phyloP scores from a whole-genome alignment of 2,113 vertebrate genomes.

The Polypterus bichir region DNA sequence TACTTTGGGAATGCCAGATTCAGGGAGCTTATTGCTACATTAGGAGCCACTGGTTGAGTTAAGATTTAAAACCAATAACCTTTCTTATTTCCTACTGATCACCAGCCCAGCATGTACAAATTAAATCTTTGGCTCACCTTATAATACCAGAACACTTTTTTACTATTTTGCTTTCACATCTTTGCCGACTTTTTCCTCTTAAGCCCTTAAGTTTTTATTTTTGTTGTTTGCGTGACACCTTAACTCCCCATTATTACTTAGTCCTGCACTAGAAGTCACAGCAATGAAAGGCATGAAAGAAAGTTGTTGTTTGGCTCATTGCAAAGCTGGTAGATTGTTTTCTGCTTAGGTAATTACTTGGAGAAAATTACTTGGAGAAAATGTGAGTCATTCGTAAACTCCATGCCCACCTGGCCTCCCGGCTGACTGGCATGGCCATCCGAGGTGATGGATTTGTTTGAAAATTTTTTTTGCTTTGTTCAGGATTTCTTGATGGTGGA shows the following conservation, averaged over 20 bases:
- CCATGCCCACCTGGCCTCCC: conserved; percentile 4
- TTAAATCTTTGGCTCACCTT: no score
- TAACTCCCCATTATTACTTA: background rate
- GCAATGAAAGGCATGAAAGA: background rate
- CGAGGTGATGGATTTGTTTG: conserved; percentile 5
- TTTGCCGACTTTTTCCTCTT: no score
- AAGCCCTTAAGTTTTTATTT: no score
- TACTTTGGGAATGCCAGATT: no score
- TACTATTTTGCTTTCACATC: no score
- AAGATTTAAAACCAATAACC: no score
- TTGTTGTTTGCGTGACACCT: no score
- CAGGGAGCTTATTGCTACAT: no score
- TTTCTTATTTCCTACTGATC: no score
- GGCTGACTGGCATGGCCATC: background rate
- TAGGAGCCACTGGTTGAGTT: no score
- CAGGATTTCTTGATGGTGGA: conserved; percentile 36
- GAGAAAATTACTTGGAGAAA: conserved; percentile 21
- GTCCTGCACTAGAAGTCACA: background rate
- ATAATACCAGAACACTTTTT: no score
- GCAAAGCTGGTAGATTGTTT: conserved; percentile 15
- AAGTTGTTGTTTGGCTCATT: conserved; percentile 11
- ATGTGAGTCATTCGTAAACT: conserved; percentile 22
- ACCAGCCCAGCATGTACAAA: no score
- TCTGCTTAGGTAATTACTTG: conserved; percentile 14
- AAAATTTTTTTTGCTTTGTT: conserved; percentile 20